Evolutionary conservation across 2,888 invertebrate species (phyloP), one percentile per base, ranked within the genome.

Genomic region (Ophonus ardosiacus): DNA sequence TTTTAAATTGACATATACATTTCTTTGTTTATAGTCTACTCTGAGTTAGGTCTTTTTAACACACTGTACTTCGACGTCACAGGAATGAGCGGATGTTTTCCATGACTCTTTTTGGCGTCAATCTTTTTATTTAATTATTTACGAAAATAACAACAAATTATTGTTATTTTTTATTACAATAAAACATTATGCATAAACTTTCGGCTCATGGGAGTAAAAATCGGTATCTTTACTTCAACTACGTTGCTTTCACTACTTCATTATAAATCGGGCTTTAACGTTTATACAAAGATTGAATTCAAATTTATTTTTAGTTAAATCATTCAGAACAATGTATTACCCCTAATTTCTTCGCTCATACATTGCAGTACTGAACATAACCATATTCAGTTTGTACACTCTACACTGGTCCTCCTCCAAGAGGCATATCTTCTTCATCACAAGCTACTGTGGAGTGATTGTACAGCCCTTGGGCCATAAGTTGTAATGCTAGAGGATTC

Each of bases 381-480:
- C 5, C 5, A 31, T 31, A 31, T 31, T 31, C 31, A 31, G 6
- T 31, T 0, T 31, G 31, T 31, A 31, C 5, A 31, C 63, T 21
- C 13, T 18, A 10, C 10, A 21, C 31, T 7, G 43, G 43, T 13
- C 43, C 43, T 8, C 13, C 24, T 8, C 63, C 68, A 38, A 68
- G 13, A 0, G 68, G n/a, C 90, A 90, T 90, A 80, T 92, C 89
- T 86, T 90, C 90, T 90, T 96, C 95, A 87, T 96, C 96, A 87
- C 89, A 89, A 86, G 96, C 95, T 83, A 95, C 94, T 68, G 96
- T 96, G 86, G 95, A 94, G 90, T 98, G 98, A 91, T 98, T 98
- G 92, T 98, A 98, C 31, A 98, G 92, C 0, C 98, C 98, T 90
- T 98, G 98, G 0, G 98, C 98, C 97, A 98, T 98, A 88, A 98